Evolutionary conservation across 2,113 vertebrate species (phyloP).

Genomic region (Micronisus gabar): DNA sequence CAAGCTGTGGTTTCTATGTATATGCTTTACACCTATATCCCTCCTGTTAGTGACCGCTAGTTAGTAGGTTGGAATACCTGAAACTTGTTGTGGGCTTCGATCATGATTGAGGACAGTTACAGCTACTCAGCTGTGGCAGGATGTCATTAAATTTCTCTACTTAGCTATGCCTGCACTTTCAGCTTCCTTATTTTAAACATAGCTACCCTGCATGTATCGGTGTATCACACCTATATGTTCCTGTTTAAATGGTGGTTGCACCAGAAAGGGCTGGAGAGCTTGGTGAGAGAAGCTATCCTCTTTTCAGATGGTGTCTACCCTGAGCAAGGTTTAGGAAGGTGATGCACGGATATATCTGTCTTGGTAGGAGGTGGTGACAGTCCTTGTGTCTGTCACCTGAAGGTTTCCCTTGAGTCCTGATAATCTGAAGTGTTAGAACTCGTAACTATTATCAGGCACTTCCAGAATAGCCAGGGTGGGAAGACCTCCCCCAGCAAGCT

Average conservation of each 20-base stretch:
- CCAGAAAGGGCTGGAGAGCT: neutral
- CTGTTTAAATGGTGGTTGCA: neutral
- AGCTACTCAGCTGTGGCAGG: neutral
- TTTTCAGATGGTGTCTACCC: neutral
- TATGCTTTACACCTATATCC: fast-evolving
- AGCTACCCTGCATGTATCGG: fast-evolving
- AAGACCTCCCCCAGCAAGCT: neutral
- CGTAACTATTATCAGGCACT: neutral
- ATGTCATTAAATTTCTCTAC: neutral
- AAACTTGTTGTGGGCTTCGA: neutral
- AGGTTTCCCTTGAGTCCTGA: neutral
- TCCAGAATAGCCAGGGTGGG: neutral
- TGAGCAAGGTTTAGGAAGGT: neutral
- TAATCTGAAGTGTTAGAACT: neutral
- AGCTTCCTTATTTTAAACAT: neutral
- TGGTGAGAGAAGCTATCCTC: neutral
- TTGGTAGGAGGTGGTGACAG: neutral
- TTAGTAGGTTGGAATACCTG: neutral
- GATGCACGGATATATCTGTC: neutral
- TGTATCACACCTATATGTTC: neutral
- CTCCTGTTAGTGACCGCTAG: neutral
- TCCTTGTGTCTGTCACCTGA: neutral
- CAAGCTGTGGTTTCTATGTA: neutral
- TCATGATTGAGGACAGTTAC: neutral
- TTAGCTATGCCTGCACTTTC: neutral